Percentiles rank a stretch among this genome's conserved stretches.
Conservation (phyloP, 2,888 invertebrate species). For the Machimus rusticus region DNA sequence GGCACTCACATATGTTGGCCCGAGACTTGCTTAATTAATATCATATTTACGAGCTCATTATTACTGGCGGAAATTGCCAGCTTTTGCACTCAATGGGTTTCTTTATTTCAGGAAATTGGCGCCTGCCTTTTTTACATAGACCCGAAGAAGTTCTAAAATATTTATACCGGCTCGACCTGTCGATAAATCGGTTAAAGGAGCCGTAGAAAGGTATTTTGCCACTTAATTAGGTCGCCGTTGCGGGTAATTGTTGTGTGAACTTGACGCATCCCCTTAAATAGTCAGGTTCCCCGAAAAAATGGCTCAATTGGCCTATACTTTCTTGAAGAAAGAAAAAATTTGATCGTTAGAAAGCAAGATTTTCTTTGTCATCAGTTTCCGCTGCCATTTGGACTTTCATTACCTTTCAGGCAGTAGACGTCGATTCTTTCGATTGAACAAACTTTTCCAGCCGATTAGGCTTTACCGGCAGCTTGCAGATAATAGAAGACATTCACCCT, state of each 20-base stretch:
- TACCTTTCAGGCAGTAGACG: slow-evolving; percentile 29
- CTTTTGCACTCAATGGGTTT: not conserved
- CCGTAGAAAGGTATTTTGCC: not conserved
- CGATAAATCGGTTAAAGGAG: not conserved
- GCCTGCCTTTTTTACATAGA: not conserved
- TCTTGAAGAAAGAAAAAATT: not conserved
- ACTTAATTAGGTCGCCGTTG: not conserved
- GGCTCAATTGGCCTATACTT: not conserved
- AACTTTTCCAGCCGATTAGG: slow-evolving; percentile 37
- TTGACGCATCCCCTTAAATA: not conserved
- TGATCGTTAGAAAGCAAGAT: not conserved
- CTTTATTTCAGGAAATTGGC: slow-evolving; percentile 1
- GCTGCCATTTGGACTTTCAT: slow-evolving; percentile 28
- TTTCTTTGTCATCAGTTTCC: slow-evolving; percentile 28
- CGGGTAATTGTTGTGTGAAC: not conserved
- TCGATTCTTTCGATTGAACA: slow-evolving; percentile 40
- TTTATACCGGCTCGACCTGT: not conserved
- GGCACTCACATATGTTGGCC: not conserved
- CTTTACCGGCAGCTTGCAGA: slow-evolving; percentile 8
- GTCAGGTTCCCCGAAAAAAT: not conserved
- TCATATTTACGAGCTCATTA: slow-evolving; percentile 1
- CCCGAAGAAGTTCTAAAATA: not conserved
- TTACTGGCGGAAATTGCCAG: not conserved
- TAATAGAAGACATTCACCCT: slow-evolving; percentile 25
- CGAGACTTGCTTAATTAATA: not conserved